Evolutionary conservation across 2,113 vertebrate species (phyloP), one percentile per base, ranked within the genome.

Genomic region (Neodon shergylaensis): DNA sequence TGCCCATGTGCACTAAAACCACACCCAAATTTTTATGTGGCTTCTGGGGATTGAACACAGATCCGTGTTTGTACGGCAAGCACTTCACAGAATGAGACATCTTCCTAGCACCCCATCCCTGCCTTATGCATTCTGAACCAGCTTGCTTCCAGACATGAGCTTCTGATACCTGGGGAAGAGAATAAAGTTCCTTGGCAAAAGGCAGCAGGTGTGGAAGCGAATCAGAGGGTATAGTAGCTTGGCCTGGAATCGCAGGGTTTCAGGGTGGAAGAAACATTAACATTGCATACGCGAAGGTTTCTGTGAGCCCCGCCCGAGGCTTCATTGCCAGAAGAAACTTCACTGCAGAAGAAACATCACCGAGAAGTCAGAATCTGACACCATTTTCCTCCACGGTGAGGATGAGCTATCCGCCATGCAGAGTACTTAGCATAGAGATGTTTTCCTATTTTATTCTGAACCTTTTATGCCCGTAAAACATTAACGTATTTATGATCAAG

Each of bases 401-500:
- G 26, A 63, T 52, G 33, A 90, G 36, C 26, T n/a, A 81, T 22
- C 39, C 21, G 7, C 19, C 33, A 93, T 13, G 24, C n/a, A 74
- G 54, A 21, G 49, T 33, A 96, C 85, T 97, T 78, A 92, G 42
- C 90, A 52, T 61, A 42, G 68, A 97, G 85, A 74, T 92, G 74
- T 86, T 88, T 96, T 92, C 28, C 2, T 74, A 39, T 52, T 97
- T 98, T 97, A 72, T 90, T 96, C 81, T 92, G 83, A 95, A 76
- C 14, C 81, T 96, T 96, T 95, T 96, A 97, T 91, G 88, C 72
- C 84, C 63, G 74, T 93, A 87, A 98, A 98, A 97, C 94, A 98
- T 96, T 73, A 94, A 95, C 92, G 96, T 96, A 28, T 97, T 97
- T 95, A 97, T 95, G 95, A 98, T 95, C 90, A 96, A 96, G 77